Conservation (phyloP, 2,797 vertebrate genomes). For the Chaetophractus vellerosus region DNA sequence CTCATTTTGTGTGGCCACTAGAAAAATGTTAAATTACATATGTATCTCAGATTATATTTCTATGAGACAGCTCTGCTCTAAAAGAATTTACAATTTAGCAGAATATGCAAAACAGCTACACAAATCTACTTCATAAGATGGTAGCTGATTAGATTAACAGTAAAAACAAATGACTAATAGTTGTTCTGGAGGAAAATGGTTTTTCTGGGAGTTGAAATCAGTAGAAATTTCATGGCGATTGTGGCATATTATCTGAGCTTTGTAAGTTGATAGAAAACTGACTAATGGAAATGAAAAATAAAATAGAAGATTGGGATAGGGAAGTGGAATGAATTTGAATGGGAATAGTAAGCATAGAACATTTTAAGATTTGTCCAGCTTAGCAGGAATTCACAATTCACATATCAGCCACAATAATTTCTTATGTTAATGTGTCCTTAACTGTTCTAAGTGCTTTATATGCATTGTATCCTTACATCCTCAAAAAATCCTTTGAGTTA, state of each 20-base stretch:
- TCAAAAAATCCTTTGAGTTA: neutral
- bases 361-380: neutral
- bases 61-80: neutral
- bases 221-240: neutral
- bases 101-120: neutral
- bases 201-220: neutral
- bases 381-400: slow-evolving; percentile 9
- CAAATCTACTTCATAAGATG: neutral
- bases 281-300: neutral
- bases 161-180: neutral
- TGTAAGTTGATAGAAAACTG: slow-evolving; percentile 38
- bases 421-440: neutral
- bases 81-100: slow-evolving; percentile 21
- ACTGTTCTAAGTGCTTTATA: neutral
- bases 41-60: neutral
- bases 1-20: neutral
- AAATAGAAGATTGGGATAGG: neutral
- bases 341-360: neutral
- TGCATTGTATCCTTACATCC: neutral
- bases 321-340: neutral
- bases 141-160: neutral
- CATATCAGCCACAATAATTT: neutral
- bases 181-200: neutral
- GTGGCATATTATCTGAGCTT: slow-evolving; percentile 1
- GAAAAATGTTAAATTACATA: slow-evolving; percentile 3